Evolutionary conservation across 1,140 invertebrate genomes (phyloP).

Genomic region (Campoletis sonorensis): DNA sequence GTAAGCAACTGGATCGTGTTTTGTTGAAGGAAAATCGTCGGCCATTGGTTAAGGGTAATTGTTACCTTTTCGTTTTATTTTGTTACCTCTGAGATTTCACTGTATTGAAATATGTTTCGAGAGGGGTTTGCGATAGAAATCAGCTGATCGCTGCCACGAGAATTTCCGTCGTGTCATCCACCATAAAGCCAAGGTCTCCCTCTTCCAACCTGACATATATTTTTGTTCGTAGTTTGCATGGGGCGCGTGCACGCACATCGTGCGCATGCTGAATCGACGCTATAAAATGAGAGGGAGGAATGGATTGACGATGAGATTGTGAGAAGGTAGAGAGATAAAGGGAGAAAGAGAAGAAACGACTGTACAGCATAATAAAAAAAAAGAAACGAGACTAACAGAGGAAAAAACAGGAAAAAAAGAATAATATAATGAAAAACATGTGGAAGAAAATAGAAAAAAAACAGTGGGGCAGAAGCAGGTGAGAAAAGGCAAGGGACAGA

Average conservation of each 20-base stretch:
- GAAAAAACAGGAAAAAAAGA: no score
- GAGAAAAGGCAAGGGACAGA: no score
- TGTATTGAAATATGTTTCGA: background rate
- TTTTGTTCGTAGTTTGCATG: background rate
- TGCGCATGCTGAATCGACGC: constrained; percentile 34
- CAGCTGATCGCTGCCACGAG: constrained; percentile 16
- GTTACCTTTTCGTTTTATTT: background rate
- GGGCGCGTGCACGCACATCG: background rate
- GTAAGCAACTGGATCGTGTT: background rate
- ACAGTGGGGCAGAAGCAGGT: no score
- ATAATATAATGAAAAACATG: no score
- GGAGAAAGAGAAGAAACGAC: no score
- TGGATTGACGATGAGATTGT: background rate
- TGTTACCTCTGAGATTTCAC: background rate
- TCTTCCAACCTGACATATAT: background rate
- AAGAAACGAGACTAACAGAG: no score
- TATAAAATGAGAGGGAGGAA: background rate
- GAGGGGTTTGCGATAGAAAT: background rate
- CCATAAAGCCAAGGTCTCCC: constrained; percentile 62
- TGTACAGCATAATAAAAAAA: no score
- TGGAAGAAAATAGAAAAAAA: no score
- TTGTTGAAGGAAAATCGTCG: background rate
- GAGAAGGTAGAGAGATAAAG: no score
- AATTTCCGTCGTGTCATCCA: constrained; percentile 44
- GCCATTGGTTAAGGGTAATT: background rate